Evolutionary conservation across 2,113 vertebrate genomes (phyloP), one percentile per base, ranked within the genome.

Genomic region (Elephantulus edwardii): DNA sequence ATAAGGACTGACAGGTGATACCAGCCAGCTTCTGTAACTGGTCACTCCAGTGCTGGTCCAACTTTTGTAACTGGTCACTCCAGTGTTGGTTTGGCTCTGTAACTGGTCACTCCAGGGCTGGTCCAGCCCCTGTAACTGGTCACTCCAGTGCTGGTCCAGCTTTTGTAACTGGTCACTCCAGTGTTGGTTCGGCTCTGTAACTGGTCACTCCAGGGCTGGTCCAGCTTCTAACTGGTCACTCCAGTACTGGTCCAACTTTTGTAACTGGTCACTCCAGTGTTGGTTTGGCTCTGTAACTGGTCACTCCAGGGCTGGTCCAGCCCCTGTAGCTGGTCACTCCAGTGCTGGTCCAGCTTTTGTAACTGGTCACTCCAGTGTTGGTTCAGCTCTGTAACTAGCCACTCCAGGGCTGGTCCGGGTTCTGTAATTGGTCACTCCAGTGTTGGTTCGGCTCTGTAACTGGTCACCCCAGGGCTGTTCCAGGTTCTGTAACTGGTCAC

Each of bases 201-300:
- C 6, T 17, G 35, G 33, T 48, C 3, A 22, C 38, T 42, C 38
- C 0, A 44, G 10, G 70, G 44, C 60, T 66, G n/a, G n/a, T n/a
- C n/a, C n/a, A n/a, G n/a, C n/a, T n/a, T n/a, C n/a, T n/a, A n/a
- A n/a, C n/a, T 50, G 48, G 48, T 50, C 48, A 50, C 48, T 8
- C 60, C 35, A 24, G 66, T 13, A 62, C 16, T n/a, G 30, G 60
- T 12, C 11, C 56, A 1, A 8, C n/a, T n/a, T n/a, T n/a, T n/a
- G n/a, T n/a, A n/a, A n/a, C n/a, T 50, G 48, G 48, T 50, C 48
- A 50, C 48, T 8, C 60, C 35, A 24, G 66, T 13, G 71, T 12
- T n/a, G 30, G 60, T 12, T 11, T 0, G 10, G 17, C 38, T 22
- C 1, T 13, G 1, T 0, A 19, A 4, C 6, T 17, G 35, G 33